Evolutionary conservation across 37 sponge, comb jelly and placozoan genomes (phyloP).

Genomic region (Cladorhizidae sp.): DNA sequence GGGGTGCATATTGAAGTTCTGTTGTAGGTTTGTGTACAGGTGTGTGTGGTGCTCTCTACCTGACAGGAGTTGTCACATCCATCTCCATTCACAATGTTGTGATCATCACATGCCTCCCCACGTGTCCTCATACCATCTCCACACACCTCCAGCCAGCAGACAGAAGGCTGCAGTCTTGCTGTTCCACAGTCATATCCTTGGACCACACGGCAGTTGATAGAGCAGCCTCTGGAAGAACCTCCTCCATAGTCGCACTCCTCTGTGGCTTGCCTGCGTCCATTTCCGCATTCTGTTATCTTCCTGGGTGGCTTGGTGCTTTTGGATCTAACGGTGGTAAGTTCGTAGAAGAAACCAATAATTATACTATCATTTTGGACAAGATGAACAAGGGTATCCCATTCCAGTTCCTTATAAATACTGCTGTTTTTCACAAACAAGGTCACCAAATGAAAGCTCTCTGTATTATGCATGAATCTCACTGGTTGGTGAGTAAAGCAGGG

Average conservation of each 20-base stretch:
- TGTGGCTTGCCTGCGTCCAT: constrained; percentile 61
- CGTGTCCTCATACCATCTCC: constrained; percentile 55
- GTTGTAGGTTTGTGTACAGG: constrained; percentile 30
- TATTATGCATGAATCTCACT: neutral
- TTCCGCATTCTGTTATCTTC: constrained; percentile 42
- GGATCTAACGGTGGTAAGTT: neutral
- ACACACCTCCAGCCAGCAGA: constrained; percentile 35
- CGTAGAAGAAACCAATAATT: too few species aligned
- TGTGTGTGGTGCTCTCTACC: neutral
- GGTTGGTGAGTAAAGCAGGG: neutral
- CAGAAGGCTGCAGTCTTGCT: constrained; percentile 12
- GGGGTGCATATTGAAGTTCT: constrained; percentile 24
- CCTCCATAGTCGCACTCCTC: constrained; percentile 60
- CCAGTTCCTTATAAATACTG: neutral
- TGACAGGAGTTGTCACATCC: constrained; percentile 57
- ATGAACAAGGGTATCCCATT: neutral
- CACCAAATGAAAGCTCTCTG: neutral
- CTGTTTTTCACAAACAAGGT: neutral
- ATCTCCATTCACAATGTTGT: constrained; percentile 23
- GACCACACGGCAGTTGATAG: constrained; percentile 2
- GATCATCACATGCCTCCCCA: constrained; percentile 70
- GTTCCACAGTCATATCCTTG: constrained; percentile 45
- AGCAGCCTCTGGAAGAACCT: neutral
- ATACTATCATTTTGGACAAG: neutral
- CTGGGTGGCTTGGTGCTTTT: neutral